Conservation (phyloP, 1,140 invertebrate species). For the Andrena cerasifolii region DNA sequence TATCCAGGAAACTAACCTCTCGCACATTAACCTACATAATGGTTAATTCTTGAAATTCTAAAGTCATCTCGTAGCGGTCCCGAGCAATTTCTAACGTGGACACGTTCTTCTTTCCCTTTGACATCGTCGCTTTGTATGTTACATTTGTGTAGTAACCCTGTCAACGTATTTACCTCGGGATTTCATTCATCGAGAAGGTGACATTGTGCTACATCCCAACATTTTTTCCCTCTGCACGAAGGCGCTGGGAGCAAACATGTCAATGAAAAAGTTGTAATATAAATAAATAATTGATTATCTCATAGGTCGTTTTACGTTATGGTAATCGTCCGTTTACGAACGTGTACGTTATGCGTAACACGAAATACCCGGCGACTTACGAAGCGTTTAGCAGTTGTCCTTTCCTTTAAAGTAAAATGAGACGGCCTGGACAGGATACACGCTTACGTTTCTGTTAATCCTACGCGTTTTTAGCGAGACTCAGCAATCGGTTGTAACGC, state of each 20-base stretch:
- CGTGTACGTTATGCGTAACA: background rate
- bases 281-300: background rate
- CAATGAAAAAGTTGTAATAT: background rate
- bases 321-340: background rate
- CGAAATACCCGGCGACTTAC: conserved; percentile 1
- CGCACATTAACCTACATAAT: conserved; percentile 24
- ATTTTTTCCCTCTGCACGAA: conserved; percentile 10
- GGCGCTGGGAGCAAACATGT: background rate
- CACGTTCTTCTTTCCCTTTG: background rate
- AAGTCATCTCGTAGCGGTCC: background rate
- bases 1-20: conserved; percentile 7
- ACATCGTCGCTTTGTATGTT: background rate
- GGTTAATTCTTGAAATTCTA: background rate
- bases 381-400: conserved; percentile 9
- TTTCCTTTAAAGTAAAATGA: conserved; percentile 39
- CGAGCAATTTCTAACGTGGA: background rate
- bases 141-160: background rate
- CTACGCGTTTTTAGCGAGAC: conserved; percentile 37
- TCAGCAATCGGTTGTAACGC: conserved; percentile 24
- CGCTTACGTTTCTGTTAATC: conserved; percentile 44
- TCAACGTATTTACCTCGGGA: conserved; percentile 21
- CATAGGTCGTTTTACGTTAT: background rate
- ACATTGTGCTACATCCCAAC: conserved; percentile 9
- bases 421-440: background rate
- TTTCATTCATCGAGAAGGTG: conserved; percentile 33